These are phyloP conservation scores for Apamea crenata DNA, from an alignment of 2,888 invertebrate species.

Conservation along the genomic window DNA sequence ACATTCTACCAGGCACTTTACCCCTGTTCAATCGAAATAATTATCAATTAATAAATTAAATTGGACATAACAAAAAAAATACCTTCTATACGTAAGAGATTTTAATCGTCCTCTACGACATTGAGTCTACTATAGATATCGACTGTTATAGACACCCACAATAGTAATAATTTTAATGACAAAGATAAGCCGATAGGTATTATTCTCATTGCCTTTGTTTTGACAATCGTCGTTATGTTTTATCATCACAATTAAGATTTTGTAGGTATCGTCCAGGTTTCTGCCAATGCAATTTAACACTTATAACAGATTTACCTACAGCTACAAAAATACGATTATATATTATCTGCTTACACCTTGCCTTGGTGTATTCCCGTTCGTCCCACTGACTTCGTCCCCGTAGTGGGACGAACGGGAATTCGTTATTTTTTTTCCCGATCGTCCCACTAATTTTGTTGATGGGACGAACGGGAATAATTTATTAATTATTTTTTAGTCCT, in stretches of 20 bases:
- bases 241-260: background rate
- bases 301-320: background rate
- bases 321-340: too few relatives aligned
- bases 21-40: too few relatives aligned
- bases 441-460: too few relatives aligned
- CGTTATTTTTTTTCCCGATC: too few relatives aligned
- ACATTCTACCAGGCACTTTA: background rate
- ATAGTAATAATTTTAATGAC: background rate
- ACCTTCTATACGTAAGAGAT: background rate
- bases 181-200: slow-evolving; percentile 17
- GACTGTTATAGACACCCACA: background rate
- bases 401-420: too few relatives aligned
- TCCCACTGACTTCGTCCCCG: too few relatives aligned
- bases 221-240: background rate
- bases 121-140: too few relatives aligned
- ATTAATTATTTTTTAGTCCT: too few relatives aligned
- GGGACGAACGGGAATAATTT: too few relatives aligned
- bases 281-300: background rate
- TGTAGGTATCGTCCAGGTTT: background rate
- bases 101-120: background rate
- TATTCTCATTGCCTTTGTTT: slow-evolving; percentile 23
- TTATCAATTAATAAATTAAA: too few relatives aligned
- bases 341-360: too few relatives aligned
- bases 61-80: background rate
- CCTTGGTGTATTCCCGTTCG: too few relatives aligned